Conservation (phyloP, 1,140 invertebrate species). For the Formica selysi region DNA sequence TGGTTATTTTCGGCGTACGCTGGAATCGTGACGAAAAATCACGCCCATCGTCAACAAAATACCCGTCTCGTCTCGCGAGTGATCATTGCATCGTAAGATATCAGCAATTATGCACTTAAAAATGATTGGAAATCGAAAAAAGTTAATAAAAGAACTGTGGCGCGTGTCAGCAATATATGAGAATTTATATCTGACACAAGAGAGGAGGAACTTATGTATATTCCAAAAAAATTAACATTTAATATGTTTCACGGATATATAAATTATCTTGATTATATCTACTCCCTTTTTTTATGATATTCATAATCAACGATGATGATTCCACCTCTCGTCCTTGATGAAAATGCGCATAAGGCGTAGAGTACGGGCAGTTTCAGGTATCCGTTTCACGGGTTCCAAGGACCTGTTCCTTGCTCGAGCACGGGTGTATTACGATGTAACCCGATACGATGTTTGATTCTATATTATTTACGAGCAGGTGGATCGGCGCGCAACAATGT, state of each 20-base stretch:
- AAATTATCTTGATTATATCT: slow-evolving; percentile 40
- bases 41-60: background rate
- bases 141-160: background rate
- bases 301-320: slow-evolving; percentile 54
- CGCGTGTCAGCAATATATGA: background rate
- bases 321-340: slow-evolving; percentile 41
- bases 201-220: background rate
- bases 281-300: slow-evolving; percentile 6
- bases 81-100: background rate
- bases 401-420: slow-evolving; percentile 61
- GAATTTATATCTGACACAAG: background rate
- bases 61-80: background rate
- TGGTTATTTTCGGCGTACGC: slow-evolving; percentile 68
- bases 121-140: background rate
- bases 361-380: slow-evolving; percentile 29
- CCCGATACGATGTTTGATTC: slow-evolving; percentile 75
- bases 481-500: slow-evolving; percentile 73
- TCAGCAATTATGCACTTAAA: background rate
- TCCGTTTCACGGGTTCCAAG: slow-evolving; percentile 41
- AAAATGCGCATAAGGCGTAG: slow-evolving; percentile 30
- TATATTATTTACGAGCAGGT: slow-evolving; percentile 77
- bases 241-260: background rate
- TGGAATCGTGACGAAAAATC: slow-evolving; percentile 47
- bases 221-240: slow-evolving; percentile 3
- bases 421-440: slow-evolving; percentile 74